Evolutionary conservation across 2,888 invertebrate species (phyloP).

Genomic region (Rotaria magnacalcarata): DNA sequence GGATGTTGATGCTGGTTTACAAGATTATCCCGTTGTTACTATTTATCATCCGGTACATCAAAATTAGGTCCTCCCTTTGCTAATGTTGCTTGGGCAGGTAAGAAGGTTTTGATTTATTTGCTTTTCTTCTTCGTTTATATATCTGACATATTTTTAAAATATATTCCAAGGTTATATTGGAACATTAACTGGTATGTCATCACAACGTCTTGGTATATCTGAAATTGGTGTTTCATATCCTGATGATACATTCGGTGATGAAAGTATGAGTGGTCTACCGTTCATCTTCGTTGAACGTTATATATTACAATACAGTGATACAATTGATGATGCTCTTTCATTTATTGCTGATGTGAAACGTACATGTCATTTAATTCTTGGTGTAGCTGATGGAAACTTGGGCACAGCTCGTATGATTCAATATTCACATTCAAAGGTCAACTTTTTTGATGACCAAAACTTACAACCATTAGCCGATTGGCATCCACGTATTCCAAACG

Average conservation of each 20-base stretch:
- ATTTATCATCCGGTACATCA: constrained; percentile 42
- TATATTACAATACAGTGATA: constrained; percentile 42
- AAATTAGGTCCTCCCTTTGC: constrained; percentile 45
- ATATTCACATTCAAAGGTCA: constrained; percentile 42
- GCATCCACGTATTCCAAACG: constrained; percentile 45
- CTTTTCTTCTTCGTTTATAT: background rate
- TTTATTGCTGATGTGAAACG: constrained; percentile 36
- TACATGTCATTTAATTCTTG: constrained; percentile 45
- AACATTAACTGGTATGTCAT: constrained; percentile 43
- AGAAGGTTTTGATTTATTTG: background rate
- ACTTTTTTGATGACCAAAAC: constrained; percentile 44
- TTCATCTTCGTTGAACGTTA: constrained; percentile 44
- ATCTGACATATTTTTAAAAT: background rate
- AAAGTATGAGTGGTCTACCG: constrained; percentile 41
- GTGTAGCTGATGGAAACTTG: constrained; percentile 44
- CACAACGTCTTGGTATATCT: constrained; percentile 41
- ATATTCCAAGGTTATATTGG: constrained; percentile 37
- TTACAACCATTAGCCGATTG: constrained; percentile 44
- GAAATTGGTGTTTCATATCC: constrained; percentile 46
- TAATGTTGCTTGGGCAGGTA: constrained; percentile 45
- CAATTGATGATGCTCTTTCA: constrained; percentile 41
- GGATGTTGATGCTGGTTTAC: constrained; percentile 45
- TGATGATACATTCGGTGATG: constrained; percentile 46
- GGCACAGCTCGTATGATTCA: constrained; percentile 44
- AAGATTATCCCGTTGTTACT: constrained; percentile 46